A percentile compares a stretch with the other conserved stretches of the same genome.
Evolutionary conservation across 2,113 vertebrate genomes (phyloP).

Genomic region (Phaethon lepturus): DNA sequence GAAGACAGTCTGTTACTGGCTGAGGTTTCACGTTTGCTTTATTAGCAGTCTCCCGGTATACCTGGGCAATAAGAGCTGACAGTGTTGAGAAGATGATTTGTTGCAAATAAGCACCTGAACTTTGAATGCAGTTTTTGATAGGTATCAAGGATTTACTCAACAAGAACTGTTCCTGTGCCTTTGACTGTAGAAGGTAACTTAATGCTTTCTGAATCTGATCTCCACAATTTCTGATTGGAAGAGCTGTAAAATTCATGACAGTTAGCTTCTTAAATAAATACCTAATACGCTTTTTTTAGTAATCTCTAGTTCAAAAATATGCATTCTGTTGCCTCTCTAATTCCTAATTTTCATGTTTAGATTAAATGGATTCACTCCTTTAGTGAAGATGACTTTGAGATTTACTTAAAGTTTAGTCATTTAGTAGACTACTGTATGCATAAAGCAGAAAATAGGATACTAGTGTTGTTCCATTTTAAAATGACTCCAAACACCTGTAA

Average conservation of each 20-base stretch:
- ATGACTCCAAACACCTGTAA: background rate
- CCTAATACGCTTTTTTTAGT: background rate
- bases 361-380: background rate
- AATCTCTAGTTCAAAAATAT: background rate
- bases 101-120: constrained; percentile 14
- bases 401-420: background rate
- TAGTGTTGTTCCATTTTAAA: background rate
- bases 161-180: background rate
- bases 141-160: constrained; percentile 35
- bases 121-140: constrained; percentile 24
- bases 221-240: background rate
- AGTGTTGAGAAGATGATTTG: background rate
- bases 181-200: constrained; percentile 11
- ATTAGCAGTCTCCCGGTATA: background rate
- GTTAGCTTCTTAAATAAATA: constrained; percentile 32
- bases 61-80: background rate
- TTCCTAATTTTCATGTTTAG: background rate
- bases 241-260: background rate
- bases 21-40: background rate
- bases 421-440: background rate
- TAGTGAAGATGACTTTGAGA: constrained; percentile 2
- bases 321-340: background rate
- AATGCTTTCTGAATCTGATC: constrained; percentile 33
- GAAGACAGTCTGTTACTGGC: background rate
- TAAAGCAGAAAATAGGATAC: background rate